Percentiles rank a stretch among this genome's conserved stretches.
Evolutionary conservation across 2,113 vertebrate genomes (phyloP).

Genomic region (Saimiri boliviensis): DNA sequence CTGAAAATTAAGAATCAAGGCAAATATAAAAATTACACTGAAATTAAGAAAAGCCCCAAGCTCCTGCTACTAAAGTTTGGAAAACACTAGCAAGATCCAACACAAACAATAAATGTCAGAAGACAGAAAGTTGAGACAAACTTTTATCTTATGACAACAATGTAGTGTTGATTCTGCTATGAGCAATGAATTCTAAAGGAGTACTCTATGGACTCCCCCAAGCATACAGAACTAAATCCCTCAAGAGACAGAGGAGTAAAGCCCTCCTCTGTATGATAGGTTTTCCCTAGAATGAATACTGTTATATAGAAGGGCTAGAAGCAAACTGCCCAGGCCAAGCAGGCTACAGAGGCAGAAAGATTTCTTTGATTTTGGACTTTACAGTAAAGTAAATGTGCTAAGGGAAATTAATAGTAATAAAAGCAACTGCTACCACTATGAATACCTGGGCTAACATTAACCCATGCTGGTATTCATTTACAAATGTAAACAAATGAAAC

Average conservation of each 20-base stretch:
- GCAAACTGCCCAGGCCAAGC: background rate
- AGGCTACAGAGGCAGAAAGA: background rate
- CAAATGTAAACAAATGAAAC: background rate
- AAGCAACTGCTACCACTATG: background rate
- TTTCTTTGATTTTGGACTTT: background rate
- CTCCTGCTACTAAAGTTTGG: background rate
- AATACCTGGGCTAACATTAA: background rate
- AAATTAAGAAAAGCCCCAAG: background rate
- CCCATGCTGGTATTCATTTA: background rate
- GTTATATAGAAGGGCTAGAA: background rate
- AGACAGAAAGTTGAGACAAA: background rate
- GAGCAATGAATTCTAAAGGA: background rate
- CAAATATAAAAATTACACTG: background rate
- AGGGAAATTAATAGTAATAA: background rate
- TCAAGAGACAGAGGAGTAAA: background rate
- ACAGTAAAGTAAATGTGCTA: background rate
- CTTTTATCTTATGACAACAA: background rate
- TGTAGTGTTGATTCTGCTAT: background rate
- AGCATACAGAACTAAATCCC: background rate
- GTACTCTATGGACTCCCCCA: background rate
- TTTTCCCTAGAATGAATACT: background rate
- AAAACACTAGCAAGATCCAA: background rate
- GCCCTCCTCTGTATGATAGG: background rate
- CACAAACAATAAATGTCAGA: background rate
- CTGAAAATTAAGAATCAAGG: background rate